Base-by-base conservation (phyloP, 2,888 invertebrate genomes). In the Eilema caniola region DNA sequence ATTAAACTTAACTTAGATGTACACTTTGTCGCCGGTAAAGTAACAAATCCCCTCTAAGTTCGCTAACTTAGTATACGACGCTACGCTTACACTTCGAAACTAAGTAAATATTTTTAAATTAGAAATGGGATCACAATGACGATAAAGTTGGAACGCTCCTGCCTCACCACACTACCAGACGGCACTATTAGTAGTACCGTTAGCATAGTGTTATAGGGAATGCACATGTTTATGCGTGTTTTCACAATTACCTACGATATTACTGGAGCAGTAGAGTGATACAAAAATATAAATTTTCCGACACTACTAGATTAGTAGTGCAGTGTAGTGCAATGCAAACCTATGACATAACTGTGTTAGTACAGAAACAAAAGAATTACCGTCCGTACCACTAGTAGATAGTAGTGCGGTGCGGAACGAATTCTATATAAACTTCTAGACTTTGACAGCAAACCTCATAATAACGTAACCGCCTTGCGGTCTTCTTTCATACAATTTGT, bases 1-100 rank as follows among this genome's bases (percentile, higher is more conserved):
- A 67, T 68, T 67, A 66, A 75, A 75, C 31, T 74, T 71, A 74
- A 76, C 76, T 74, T 76, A 73, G 62, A 65, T 71, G 64, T 56
- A 71, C 72, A 72, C 70, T 80, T 67, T 60, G 69, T 72, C 62
- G 65, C n/a, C 12, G n/a, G 28, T 12, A 53, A 69, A 71, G 70
- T 72, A 67, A 69, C 74, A 71, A 82, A 80, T 76, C 73, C 72
- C 70, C 69, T 81, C 80, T 64, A 76, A 73, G 74, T 78, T 74
- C 66, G 69, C 69, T 76, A 76, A 76, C 69, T 67, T 57, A 62
- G 57, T 24, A 53, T 28, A 62, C 47, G 66, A 14, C n/a, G 64
- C 68, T n/a, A 69, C 68, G 63, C 62, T 66, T 61, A 7, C 53
- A 62, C 67, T 66, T 66, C 56, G 56, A 70, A 69, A 71, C 47